Conservation (phyloP, 2,797 vertebrate genomes). For the Hapalemur alaotrensis region DNA sequence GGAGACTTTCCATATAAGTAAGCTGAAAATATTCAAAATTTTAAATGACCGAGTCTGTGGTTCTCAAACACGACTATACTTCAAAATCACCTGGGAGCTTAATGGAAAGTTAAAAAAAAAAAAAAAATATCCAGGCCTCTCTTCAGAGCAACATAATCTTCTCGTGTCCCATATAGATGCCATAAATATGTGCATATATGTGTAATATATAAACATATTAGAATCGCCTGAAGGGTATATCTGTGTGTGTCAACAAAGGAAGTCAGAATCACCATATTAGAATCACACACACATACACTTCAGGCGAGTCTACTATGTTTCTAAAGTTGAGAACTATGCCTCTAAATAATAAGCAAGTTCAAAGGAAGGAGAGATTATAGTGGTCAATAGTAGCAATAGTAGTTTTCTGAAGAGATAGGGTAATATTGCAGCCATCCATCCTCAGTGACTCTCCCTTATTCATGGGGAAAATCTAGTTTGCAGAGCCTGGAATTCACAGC, state of each 20-base stretch:
- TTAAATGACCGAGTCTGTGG: neutral
- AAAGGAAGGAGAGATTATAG: neutral
- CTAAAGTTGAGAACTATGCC: neutral
- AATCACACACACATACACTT: neutral
- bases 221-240: neutral
- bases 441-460: neutral
- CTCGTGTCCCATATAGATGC: neutral
- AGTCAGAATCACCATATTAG: neutral
- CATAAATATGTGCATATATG: neutral
- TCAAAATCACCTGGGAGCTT: neutral
- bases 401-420: neutral
- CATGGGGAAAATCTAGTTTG: neutral
- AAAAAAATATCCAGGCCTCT: neutral
- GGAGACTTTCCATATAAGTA: neutral
- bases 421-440: neutral
- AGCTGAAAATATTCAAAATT: neutral
- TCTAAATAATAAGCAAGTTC: neutral
- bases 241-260: neutral
- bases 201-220: neutral
- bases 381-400: neutral
- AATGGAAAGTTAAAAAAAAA: neutral
- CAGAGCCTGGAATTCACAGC: neutral
- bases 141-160: neutral
- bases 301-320: neutral
- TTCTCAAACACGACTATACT: neutral